phyloP scores from a whole-genome alignment of 30 jellyfish, hydroid and myxozoan genomes.

The Aurelia aurita complex sp. Pacific region DNA sequence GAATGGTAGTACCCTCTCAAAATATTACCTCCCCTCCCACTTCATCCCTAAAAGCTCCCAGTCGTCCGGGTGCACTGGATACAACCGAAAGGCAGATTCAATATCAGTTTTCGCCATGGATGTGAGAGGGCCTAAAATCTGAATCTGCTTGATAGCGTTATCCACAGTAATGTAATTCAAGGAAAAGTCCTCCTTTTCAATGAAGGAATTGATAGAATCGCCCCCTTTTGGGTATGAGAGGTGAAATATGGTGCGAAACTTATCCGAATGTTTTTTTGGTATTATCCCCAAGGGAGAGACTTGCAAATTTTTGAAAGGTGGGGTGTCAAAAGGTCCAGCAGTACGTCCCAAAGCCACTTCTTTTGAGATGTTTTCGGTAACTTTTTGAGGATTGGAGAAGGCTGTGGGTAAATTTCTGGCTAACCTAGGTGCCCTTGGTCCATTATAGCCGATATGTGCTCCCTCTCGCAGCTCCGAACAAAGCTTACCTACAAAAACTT shows the following conservation, averaged over 20 bases:
- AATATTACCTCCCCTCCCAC: slow-evolving; percentile 4
- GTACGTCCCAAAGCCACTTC: slow-evolving; percentile 6
- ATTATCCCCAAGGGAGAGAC: slow-evolving; percentile 15
- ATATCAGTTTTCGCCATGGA: slow-evolving; percentile 24
- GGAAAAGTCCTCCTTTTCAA: neutral
- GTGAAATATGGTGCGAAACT: neutral
- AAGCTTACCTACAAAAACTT: slow-evolving; percentile 11
- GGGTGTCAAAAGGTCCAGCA: slow-evolving; percentile 23
- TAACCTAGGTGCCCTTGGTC: neutral
- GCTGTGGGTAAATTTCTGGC: slow-evolving; percentile 16
- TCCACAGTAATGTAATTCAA: neutral
- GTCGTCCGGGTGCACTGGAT: slow-evolving; percentile 5
- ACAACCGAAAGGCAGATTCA: slow-evolving; percentile 10
- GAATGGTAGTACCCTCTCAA: slow-evolving; percentile 13
- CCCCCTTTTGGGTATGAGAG: neutral
- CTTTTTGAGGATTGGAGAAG: neutral
- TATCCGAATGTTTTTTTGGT: slow-evolving; percentile 3
- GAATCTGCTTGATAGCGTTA: slow-evolving; percentile 1
- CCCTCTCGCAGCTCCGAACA: neutral
- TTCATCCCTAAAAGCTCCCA: slow-evolving; percentile 5
- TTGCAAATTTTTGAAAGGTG: slow-evolving; percentile 13
- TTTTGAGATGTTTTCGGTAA: neutral
- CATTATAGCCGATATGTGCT: neutral
- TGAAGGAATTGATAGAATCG: slow-evolving; percentile 4
- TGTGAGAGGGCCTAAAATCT: slow-evolving; percentile 2